A percentile compares a stretch with the other conserved stretches of the same genome.
Evolutionary conservation across 2,797 vertebrate species (phyloP).

Genomic region (Gambusia yucatana): DNA sequence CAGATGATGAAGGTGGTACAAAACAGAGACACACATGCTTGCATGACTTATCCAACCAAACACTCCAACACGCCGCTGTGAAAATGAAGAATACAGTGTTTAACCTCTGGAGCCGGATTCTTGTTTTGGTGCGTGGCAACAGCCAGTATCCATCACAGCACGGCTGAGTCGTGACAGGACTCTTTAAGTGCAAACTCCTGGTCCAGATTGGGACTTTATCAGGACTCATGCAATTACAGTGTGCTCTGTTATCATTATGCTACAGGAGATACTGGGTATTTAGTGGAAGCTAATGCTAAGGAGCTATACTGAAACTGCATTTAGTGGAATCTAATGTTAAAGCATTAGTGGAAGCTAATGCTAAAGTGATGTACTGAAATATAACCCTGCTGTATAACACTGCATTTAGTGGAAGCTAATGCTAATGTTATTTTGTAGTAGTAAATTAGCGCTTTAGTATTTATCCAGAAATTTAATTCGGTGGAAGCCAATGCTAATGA

Average conservation of each 20-base stretch:
- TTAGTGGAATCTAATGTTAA: no score
- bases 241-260: constrained; percentile 57
- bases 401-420: no score
- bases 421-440: no score
- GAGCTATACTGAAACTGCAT: no score
- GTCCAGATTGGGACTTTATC: not conserved
- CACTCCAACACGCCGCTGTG: constrained; percentile 44
- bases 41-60: constrained; percentile 25
- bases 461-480: no score
- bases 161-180: constrained; percentile 44
- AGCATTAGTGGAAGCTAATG: no score
- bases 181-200: constrained; percentile 36
- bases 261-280: constrained; percentile 33
- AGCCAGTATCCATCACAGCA: constrained; percentile 47
- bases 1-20: constrained; percentile 22
- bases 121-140: constrained; percentile 53
- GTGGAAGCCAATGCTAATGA: no score
- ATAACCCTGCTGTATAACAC: no score
- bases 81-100: constrained; percentile 25
- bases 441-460: no score
- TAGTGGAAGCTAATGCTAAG: no score
- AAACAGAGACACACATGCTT: constrained; percentile 43
- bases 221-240: constrained; percentile 43
- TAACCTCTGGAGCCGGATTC: constrained; percentile 34
- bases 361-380: no score